These are phyloP conservation scores for Megastigmus dorsalis DNA, from an alignment of 2,888 invertebrate species.

Conservation along the genomic window DNA sequence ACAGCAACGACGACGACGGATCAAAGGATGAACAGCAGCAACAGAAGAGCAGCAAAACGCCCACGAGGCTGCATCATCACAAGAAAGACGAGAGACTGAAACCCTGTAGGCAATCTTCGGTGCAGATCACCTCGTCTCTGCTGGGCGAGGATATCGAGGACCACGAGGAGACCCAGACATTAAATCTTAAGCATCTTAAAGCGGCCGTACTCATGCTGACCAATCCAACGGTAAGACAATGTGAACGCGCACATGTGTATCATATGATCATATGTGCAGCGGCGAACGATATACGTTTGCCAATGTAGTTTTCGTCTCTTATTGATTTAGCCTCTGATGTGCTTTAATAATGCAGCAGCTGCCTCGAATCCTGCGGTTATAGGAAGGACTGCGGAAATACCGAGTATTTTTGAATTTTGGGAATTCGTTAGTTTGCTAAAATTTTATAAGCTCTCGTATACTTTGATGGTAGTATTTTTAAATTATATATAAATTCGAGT, in stretches of 20 bases:
- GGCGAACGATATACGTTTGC: neutral
- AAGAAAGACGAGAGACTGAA: conserved; percentile 59
- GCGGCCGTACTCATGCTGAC: conserved; percentile 88
- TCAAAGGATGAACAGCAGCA: conserved; percentile 19
- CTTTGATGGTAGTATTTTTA: too few species aligned
- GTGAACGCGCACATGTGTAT: neutral
- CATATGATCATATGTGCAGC: neutral
- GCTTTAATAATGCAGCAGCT: neutral
- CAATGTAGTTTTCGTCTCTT: neutral
- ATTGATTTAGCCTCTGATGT: neutral
- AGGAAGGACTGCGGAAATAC: too few species aligned
- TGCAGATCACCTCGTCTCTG: conserved; percentile 77
- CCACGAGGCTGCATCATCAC: neutral
- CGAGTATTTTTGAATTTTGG: too few species aligned
- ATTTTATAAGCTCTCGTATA: too few species aligned
- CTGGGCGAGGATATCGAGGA: conserved; percentile 78
- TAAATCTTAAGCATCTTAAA: conserved; percentile 86
- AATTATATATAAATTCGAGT: too few species aligned
- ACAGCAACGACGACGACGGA: conserved; percentile 55
- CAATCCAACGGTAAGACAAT: conserved; percentile 83
- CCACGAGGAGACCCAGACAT: conserved; percentile 79
- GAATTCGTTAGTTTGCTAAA: too few species aligned
- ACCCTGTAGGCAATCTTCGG: conserved; percentile 79
- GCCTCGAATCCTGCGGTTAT: too few species aligned
- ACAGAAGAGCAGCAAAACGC: neutral